Evolutionary conservation across 1,140 invertebrate genomes (phyloP), one percentile per base, ranked within the genome.

Genomic region (Oryzaephilus surinamensis): DNA sequence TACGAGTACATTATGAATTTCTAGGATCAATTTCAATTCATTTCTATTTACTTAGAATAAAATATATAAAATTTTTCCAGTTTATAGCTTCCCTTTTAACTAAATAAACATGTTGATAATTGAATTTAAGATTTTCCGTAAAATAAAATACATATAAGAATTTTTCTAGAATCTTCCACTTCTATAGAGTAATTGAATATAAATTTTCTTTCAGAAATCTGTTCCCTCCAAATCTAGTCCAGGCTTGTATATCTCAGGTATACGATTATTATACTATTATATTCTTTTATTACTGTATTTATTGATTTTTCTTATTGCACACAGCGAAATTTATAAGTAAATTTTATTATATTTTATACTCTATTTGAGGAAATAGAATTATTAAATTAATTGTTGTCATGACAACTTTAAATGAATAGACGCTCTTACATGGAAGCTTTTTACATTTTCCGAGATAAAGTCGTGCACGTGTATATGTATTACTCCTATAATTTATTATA

Each of bases 181-280:
- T n/a, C n/a, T 28, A 28, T 37, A n/a, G 32, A 23, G 20, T 29
- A 13, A 29, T 26, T 18, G 23, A 37, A 11, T 27, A 2, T 41
- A 2, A 13, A 27, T 43, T 39, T 34, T 39, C 54, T 77, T 77
- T 41, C 69, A 91, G 89, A 63, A 96, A 95, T 56, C 72, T 95
- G 53, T 92, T 95, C 57, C 90, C 91, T 8, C 81, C 87, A 28
- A 96, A 95, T 68, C 70, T 96, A 19, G 73, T 91, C 23, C 81
- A 92, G 64, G 86, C 90, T 0, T 79, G 81, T 34, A 71, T 86
- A 38, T 65, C 68, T 11, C 80, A 87, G 61, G 76, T 77, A 58
- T 65, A 62, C 61, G 11, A 24, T n/a, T 6, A 24, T 4, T 7
- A 8, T 11, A 24, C 5, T 3, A 24, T 6, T 24, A 6, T 24